A percentile compares a stretch with the other conserved stretches of the same genome.
Conservation (phyloP, 53 echinoderm and acorn worm genomes). For the Glandiceps talaboti region DNA sequence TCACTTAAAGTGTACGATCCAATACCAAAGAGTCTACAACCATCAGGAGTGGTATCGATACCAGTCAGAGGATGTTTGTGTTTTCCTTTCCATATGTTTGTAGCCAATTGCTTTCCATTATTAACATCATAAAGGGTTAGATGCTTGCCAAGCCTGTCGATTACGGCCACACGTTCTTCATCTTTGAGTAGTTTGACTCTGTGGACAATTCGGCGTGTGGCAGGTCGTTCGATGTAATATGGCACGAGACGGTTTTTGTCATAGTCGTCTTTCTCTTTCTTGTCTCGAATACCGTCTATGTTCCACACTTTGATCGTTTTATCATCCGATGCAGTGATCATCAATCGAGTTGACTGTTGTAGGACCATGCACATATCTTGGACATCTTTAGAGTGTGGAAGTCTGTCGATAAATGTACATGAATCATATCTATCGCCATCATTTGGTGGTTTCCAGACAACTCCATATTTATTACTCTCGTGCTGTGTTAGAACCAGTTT, state of each 20-base stretch:
- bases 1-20: not conserved
- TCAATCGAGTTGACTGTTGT: not conserved
- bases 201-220: not conserved
- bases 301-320: conserved; percentile 37
- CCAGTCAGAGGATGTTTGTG: not conserved
- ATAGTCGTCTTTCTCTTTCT: conserved; percentile 22
- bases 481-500: too few species aligned
- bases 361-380: not conserved
- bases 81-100: not conserved
- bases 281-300: conserved; percentile 1
- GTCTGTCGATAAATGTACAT: not conserved
- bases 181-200: not conserved
- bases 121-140: not conserved
- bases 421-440: not conserved
- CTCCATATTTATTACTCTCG: too few species aligned
- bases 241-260: conserved; percentile 17
- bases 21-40: not conserved
- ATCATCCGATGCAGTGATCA: conserved; percentile 25
- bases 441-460: not conserved
- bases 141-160: not conserved
- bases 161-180: not conserved
- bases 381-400: not conserved
- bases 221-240: not conserved
- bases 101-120: not conserved
- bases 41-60: not conserved